Percentiles rank a stretch among this genome's conserved stretches.
Evolutionary conservation across 2,888 invertebrate species (phyloP).

Genomic region (Eledona agricola): DNA sequence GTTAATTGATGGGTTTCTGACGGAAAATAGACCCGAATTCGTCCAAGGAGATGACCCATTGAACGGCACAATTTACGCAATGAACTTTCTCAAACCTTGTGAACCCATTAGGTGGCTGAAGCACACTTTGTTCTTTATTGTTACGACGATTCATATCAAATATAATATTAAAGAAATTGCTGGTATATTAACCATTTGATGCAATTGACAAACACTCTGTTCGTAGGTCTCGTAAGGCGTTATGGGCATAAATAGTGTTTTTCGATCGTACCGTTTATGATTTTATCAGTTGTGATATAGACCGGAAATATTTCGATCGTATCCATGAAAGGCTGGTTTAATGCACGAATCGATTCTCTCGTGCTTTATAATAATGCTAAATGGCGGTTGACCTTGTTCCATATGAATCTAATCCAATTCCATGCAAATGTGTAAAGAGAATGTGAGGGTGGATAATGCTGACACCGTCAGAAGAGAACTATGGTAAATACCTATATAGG

Average conservation of each 20-base stretch:
- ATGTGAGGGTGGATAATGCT: slow-evolving; percentile 22
- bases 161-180: too few species aligned
- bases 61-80: slow-evolving; percentile 30
- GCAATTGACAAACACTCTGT: too few species aligned
- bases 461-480: too few species aligned
- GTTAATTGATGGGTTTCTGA: slow-evolving; percentile 16
- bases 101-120: slow-evolving; percentile 11
- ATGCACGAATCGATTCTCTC: slow-evolving; percentile 31
- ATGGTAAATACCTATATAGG: too few species aligned
- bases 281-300: too few species aligned
- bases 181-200: too few species aligned
- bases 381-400: slow-evolving; percentile 35
- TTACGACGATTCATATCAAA: too few species aligned
- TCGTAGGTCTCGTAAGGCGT: too few species aligned
- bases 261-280: too few species aligned
- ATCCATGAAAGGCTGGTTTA: slow-evolving; percentile 18
- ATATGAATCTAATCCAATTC: slow-evolving; percentile 31
- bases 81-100: slow-evolving; percentile 46
- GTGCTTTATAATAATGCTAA: slow-evolving; percentile 24
- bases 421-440: slow-evolving; percentile 7
- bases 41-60: slow-evolving; percentile 30
- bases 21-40: slow-evolving; percentile 3
- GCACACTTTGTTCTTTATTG: too few species aligned
- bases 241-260: too few species aligned
- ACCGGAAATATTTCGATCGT: slow-evolving; percentile 30